phyloP scores from a whole-genome alignment of 2,113 vertebrate species.

The Equus przewalskii region DNA sequence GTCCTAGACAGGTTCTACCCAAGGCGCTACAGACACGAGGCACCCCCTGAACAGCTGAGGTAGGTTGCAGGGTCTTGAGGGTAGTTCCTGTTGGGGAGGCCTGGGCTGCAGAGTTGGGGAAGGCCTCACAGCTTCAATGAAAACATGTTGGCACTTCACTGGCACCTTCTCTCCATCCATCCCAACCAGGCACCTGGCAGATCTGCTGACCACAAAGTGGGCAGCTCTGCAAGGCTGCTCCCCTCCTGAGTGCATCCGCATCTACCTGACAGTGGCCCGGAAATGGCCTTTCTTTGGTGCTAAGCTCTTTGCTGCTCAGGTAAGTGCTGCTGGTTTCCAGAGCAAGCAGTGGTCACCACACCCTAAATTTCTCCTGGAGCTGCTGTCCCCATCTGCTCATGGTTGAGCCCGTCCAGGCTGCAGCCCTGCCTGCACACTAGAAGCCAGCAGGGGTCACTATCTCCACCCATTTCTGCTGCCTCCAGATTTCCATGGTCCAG shows the following conservation, averaged over 20 bases:
- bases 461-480: background rate
- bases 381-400: background rate
- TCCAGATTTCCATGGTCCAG: background rate
- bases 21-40: slow-evolving; percentile 92
- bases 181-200: slow-evolving; percentile 91
- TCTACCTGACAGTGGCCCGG: slow-evolving; percentile 96
- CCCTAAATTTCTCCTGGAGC: background rate
- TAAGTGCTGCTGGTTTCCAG: slow-evolving; percentile 72
- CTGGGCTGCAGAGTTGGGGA: background rate
- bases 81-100: background rate
- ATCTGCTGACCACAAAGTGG: slow-evolving; percentile 93
- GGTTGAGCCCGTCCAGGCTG: background rate
- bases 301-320: slow-evolving; percentile 95
- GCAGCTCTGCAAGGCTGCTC: slow-evolving; percentile 94
- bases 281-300: slow-evolving; percentile 98
- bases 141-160: background rate
- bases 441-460: slow-evolving; percentile 15
- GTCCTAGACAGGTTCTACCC: slow-evolving; percentile 97
- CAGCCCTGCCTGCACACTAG: background rate
- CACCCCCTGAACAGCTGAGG: slow-evolving; percentile 94
- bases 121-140: background rate
- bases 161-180: slow-evolving; percentile 8
- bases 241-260: slow-evolving; percentile 94
- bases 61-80: slow-evolving; percentile 79
- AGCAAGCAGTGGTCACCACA: background rate